phyloP scores from a whole-genome alignment of 2,797 vertebrate genomes.

The Melanotaenia maccullochi region DNA sequence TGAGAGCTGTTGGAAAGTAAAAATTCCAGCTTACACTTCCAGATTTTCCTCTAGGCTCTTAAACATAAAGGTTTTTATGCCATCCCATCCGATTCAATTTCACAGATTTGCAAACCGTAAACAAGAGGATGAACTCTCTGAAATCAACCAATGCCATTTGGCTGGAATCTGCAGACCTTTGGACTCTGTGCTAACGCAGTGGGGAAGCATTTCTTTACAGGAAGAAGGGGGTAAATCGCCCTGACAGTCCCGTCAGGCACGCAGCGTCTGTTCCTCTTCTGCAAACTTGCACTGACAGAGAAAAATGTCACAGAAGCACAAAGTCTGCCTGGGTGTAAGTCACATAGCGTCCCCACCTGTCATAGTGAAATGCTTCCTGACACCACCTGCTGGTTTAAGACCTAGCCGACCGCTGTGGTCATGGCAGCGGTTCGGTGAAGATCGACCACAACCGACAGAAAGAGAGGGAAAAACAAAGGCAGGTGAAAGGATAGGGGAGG shows the following conservation, averaged over 20 bases:
- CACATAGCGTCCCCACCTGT: constrained; percentile 51
- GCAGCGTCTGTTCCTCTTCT: constrained; percentile 33
- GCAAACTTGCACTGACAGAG: constrained; percentile 29
- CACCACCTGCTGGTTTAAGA: constrained; percentile 51
- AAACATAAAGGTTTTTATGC: constrained; percentile 1
- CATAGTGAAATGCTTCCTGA: constrained; percentile 39
- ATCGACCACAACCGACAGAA: constrained; percentile 30
- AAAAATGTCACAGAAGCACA: constrained; percentile 39
- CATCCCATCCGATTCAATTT: not conserved
- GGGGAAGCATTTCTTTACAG: not conserved
- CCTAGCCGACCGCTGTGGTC: constrained; percentile 19
- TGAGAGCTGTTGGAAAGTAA: not conserved
- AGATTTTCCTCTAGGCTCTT: not conserved
- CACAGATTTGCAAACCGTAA: not conserved
- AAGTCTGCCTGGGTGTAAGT: constrained; percentile 31
- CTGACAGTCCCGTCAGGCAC: constrained; percentile 47
- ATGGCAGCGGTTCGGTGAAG: constrained; percentile 2
- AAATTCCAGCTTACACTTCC: not conserved
- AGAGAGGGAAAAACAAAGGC: constrained; percentile 27
- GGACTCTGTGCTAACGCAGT: constrained; percentile 1
- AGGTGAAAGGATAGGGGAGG: constrained; percentile 17
- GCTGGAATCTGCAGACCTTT: constrained; percentile 22
- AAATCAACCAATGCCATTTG: constrained; percentile 8
- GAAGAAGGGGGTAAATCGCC: constrained; percentile 31
- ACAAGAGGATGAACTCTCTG: constrained; percentile 2